Conservation (phyloP, 2,113 vertebrate species). For the Budorcas taxicolor region DNA sequence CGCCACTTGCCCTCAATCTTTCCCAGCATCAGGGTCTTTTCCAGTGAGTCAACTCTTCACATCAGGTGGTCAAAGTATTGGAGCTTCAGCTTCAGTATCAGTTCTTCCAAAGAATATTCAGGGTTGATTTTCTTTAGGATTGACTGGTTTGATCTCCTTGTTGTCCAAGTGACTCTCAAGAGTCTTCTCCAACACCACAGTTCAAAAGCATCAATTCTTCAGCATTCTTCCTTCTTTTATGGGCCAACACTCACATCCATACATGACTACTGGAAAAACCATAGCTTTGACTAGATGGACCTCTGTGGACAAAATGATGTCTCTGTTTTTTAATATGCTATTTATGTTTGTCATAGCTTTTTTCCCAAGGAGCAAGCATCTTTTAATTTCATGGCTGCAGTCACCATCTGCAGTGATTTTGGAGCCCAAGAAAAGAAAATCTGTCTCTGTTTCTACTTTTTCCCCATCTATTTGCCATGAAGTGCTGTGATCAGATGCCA, state of each 20-base stretch:
- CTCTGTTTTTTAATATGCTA: not conserved
- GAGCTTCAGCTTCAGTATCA: not conserved
- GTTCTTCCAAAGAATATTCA: not conserved
- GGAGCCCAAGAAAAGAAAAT: not conserved
- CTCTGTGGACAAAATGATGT: not conserved
- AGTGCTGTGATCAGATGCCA: not conserved
- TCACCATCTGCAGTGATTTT: not conserved
- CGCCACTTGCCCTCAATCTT: not conserved
- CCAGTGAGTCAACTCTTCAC: not conserved
- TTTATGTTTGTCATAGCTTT: not conserved
- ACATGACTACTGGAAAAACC: not conserved
- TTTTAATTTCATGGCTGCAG: not conserved
- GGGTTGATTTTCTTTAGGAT: not conserved
- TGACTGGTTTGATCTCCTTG: not conserved
- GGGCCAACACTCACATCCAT: not conserved
- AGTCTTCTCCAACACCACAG: not conserved
- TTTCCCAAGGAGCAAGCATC: not conserved
- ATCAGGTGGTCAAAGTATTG: not conserved
- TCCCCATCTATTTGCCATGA: not conserved
- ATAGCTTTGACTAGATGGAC: not conserved
- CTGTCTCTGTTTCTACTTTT: not conserved
- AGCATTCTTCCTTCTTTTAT: not conserved
- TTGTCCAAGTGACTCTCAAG: not conserved
- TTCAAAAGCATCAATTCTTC: not conserved
- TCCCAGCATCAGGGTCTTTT: not conserved